A percentile compares a stretch with the other conserved stretches of the same genome.
phyloP scores from a whole-genome alignment of 2,888 invertebrate species.

The Perizoma affinitatum region DNA sequence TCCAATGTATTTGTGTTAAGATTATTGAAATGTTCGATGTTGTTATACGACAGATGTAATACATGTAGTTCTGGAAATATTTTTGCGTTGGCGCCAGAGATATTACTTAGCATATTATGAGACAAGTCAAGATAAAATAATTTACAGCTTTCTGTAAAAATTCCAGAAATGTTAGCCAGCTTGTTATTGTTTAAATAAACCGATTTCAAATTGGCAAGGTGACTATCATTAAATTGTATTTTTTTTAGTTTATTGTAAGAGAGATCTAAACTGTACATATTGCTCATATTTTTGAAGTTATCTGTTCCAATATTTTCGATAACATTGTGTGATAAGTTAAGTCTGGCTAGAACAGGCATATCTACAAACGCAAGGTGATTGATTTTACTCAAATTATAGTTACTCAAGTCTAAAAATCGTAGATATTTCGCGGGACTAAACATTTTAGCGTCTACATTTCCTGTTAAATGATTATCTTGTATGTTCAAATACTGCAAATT shows the following conservation, averaged over 20 bases:
- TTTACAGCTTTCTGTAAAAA: slow-evolving; percentile 48
- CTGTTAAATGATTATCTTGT: slow-evolving; percentile 55
- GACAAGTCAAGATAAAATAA: slow-evolving; percentile 61
- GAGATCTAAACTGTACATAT: slow-evolving; percentile 67
- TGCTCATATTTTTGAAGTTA: slow-evolving; percentile 61
- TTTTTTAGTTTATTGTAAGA: slow-evolving; percentile 58
- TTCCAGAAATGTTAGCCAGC: slow-evolving; percentile 46
- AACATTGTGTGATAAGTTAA: slow-evolving; percentile 66
- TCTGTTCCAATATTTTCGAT: slow-evolving; percentile 55
- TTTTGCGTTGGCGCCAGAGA: slow-evolving; percentile 42
- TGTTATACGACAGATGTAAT: slow-evolving; percentile 59
- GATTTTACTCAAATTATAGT: slow-evolving; percentile 57
- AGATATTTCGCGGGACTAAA: slow-evolving; percentile 66
- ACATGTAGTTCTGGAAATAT: slow-evolving; percentile 54
- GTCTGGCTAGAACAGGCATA: slow-evolving; percentile 59
- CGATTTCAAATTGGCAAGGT: slow-evolving; percentile 56
- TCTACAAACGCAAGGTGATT: slow-evolving; percentile 59
- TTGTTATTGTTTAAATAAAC: slow-evolving; percentile 64
- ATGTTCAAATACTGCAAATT: slow-evolving; percentile 66
- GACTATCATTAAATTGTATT: slow-evolving; percentile 49
- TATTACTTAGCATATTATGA: slow-evolving; percentile 52
- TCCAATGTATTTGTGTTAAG: slow-evolving; percentile 52
- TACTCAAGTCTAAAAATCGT: slow-evolving; percentile 62
- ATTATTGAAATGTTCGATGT: slow-evolving; percentile 61
- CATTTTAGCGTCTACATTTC: slow-evolving; percentile 50